Evolutionary conservation across 2,113 vertebrate genomes (phyloP).

Genomic region (Atrichornis clamosus): DNA sequence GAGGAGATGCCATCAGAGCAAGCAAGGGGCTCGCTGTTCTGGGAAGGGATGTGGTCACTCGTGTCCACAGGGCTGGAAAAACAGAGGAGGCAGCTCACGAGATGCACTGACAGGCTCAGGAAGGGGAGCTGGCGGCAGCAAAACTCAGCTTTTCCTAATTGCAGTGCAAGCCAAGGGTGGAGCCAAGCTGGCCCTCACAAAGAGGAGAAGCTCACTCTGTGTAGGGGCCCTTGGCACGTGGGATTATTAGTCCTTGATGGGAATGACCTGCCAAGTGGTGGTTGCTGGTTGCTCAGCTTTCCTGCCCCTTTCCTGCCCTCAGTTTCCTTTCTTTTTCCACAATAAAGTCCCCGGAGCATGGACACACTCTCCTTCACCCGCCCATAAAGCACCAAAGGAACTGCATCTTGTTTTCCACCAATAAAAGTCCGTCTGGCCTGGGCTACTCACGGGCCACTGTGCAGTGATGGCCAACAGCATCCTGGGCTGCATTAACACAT

Average conservation of each 20-base stretch:
- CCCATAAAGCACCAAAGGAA: not conserved
- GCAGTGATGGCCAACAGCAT: not conserved
- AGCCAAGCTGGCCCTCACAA: not conserved
- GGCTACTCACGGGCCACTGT: not conserved
- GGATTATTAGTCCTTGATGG: not conserved
- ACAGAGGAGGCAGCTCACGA: not conserved
- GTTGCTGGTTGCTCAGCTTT: not conserved
- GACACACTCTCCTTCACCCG: not conserved
- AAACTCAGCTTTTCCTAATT: not conserved
- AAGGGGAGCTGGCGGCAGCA: not conserved
- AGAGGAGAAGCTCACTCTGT: not conserved
- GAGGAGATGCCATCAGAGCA: not conserved
- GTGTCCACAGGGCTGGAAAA: not conserved
- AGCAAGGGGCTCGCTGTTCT: not conserved
- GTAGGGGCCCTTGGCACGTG: not conserved
- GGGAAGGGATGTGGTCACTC: not conserved
- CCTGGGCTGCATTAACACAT: not conserved
- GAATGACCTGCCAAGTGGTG: accelerated
- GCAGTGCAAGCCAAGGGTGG: not conserved
- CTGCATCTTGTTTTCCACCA: not conserved
- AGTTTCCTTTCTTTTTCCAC: not conserved
- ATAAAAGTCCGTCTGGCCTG: not conserved
- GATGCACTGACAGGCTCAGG: not conserved
- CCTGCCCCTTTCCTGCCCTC: not conserved
- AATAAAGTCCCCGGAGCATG: not conserved